Evolutionary conservation across 2,113 vertebrate species (phyloP).

Genomic region (Dasyornis broadbenti): DNA sequence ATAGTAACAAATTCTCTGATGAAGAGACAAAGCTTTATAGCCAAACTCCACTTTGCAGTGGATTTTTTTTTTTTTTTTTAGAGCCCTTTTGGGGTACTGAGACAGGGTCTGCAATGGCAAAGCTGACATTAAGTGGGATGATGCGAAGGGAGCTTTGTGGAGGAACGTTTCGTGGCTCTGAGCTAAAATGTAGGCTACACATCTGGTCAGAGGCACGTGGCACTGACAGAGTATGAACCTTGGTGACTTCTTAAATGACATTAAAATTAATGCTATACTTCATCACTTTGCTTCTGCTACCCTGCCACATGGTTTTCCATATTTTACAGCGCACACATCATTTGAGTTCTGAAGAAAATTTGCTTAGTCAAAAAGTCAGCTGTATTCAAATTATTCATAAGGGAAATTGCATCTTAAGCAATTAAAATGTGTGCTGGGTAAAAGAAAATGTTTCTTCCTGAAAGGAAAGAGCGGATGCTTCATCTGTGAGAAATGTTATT

Average conservation of each 20-base stretch:
- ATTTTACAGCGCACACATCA: slow-evolving; percentile 58
- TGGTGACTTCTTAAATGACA: slow-evolving; percentile 5
- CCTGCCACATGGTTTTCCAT: slow-evolving; percentile 45
- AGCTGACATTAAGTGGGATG: neutral
- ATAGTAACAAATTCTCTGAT: neutral
- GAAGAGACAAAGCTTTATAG: neutral
- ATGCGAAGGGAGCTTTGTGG: neutral
- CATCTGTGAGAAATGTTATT: neutral
- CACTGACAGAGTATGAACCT: neutral
- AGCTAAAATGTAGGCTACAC: neutral
- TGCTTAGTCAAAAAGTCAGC: slow-evolving; percentile 61
- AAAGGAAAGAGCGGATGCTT: slow-evolving; percentile 1
- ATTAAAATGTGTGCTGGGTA: slow-evolving; percentile 46
- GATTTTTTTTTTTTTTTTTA: neutral
- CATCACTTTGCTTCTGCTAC: slow-evolving; percentile 50
- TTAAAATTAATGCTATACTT: slow-evolving; percentile 54
- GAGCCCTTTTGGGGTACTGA: neutral
- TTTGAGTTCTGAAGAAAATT: slow-evolving; percentile 60
- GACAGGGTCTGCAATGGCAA: neutral
- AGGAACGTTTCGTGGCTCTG: neutral
- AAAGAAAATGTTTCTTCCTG: slow-evolving; percentile 48
- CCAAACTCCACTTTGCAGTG: neutral
- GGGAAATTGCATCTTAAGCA: slow-evolving; percentile 58
- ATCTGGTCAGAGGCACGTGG: neutral
- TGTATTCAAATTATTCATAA: slow-evolving; percentile 69